Conservation (phyloP, 2,797 vertebrate species). For the Rousettus madagascariensis region DNA sequence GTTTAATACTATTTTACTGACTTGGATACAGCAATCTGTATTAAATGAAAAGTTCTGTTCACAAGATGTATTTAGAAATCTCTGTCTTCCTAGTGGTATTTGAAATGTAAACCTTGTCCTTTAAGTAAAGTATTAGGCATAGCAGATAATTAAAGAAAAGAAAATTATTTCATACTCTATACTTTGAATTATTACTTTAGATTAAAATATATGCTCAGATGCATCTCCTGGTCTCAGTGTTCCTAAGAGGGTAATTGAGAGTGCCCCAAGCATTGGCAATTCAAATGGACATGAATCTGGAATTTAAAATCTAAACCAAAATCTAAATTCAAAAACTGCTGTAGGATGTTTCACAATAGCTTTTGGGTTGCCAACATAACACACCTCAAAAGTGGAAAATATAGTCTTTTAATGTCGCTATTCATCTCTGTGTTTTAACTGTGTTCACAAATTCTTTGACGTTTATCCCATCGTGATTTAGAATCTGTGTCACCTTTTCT, state of each 20-base stretch:
- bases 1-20: neutral
- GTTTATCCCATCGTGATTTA: neutral
- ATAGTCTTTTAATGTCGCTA: neutral
- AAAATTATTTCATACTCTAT: neutral
- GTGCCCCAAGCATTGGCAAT: too few relatives aligned
- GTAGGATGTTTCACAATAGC: neutral
- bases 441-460: neutral
- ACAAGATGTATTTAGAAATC: neutral
- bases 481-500: neutral
- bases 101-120: neutral
- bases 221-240: neutral
- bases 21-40: neutral
- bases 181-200: neutral
- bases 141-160: neutral
- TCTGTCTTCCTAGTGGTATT: neutral
- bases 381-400: neutral
- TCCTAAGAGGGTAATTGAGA: neutral
- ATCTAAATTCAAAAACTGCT: neutral
- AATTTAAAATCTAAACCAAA: neutral
- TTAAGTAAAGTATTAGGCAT: neutral
- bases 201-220: neutral
- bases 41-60: neutral
- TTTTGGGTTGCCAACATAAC: neutral
- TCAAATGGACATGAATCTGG: neutral
- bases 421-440: neutral